These are phyloP conservation scores for Drosophila yooni DNA, from an alignment of 2,888 invertebrate species.

Conservation along the genomic window DNA sequence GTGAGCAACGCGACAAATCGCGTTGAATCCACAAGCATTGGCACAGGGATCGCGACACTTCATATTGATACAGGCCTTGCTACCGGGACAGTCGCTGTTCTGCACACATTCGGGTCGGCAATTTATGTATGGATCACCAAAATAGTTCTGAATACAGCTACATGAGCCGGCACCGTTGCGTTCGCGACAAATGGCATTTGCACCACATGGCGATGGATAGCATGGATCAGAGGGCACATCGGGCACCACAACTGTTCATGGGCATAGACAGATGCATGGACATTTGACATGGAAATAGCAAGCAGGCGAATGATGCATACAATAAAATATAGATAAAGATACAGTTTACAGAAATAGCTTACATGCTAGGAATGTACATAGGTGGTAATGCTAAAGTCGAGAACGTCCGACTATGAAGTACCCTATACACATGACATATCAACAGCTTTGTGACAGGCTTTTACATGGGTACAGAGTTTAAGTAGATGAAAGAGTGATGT, in stretches of 20 bases:
- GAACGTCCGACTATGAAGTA: constrained; percentile 16
- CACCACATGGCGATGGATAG: constrained; percentile 93
- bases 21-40: constrained; percentile 93
- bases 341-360: constrained; percentile 43
- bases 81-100: constrained; percentile 92
- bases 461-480: constrained; percentile 24
- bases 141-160: constrained; percentile 92
- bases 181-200: constrained; percentile 93
- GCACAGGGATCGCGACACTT: constrained; percentile 94
- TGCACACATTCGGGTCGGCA: constrained; percentile 95
- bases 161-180: constrained; percentile 93
- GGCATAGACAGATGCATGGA: constrained; percentile 9
- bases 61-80: constrained; percentile 92
- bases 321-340: constrained; percentile 24
- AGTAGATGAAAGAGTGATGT: constrained; percentile 41
- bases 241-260: constrained; percentile 85
- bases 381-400: constrained; percentile 15
- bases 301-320: constrained; percentile 55
- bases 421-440: constrained; percentile 13
- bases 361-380: constrained; percentile 41
- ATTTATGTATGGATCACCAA: constrained; percentile 93
- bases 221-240: constrained; percentile 88
- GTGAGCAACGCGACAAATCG: constrained; percentile 92
- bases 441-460: neutral
- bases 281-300: constrained; percentile 57